Base-by-base conservation (phyloP, 2,888 invertebrate species). In the Oligia fasciuncula region DNA sequence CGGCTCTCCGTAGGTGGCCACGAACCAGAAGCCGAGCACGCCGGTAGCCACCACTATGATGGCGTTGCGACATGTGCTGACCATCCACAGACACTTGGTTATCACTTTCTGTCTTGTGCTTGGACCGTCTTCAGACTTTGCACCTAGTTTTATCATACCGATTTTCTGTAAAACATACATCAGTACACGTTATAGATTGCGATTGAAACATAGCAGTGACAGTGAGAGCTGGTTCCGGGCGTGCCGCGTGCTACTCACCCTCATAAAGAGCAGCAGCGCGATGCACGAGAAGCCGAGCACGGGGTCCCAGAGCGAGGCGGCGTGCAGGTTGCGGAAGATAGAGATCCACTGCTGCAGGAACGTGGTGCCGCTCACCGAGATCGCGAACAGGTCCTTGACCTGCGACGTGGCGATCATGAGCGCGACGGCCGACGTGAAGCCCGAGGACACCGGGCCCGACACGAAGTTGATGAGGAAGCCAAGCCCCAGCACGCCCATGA, bases 391-490 rank as follows among this genome's bases (percentile, higher is more conserved):
- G 92, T 98, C 98, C 95, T 98, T 98, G 43, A 99, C 97, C 95
- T 99, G 99, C n/a, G 99, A 98, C 0, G 98, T 98, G 65, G 98
- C 98, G 89, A 99, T 99, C 91, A 99, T 98, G 73, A 99, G 97
- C 54, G 99, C 98, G 19, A 98, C 99, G 4, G 99, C 99, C 0
- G 99, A 99, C 4, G 99, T 99, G 94, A 99, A 99, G 23, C 98
- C 99, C 0, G 98, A 98, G 3, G 98, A 98, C 0, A 99, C 99
- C 0, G 99, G 99, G 0, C 98, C 98, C 3, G 99, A 99, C 57
- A 99, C 98, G 93, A 99, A 99, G 94, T 99, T 98, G 81, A 99
- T 98, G 83, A 99, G 97, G 93, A 99, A 99, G 76, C 99, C 98
- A 88, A 99, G 97, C 29, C 98, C 98, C 75, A 98, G 97, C 69